phyloP scores from a whole-genome alignment of 2,113 vertebrate species.

The Nipponia nippon region DNA sequence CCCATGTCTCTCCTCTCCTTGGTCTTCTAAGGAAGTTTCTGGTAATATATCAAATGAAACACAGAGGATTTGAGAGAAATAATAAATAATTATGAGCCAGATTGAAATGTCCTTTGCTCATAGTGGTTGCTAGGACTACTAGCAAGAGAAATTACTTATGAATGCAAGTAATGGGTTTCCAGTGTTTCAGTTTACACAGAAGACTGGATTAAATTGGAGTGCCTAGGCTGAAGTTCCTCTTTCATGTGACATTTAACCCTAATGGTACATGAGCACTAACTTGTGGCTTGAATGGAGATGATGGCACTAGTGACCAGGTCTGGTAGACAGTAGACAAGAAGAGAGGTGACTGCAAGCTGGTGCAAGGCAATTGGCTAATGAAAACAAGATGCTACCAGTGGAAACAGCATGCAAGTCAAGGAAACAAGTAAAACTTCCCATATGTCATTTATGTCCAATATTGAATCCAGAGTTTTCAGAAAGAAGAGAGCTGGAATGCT shows the following conservation, averaged over 20 bases:
- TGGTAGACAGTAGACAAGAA: not conserved
- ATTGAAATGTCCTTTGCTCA: not conserved
- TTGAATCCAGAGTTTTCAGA: not conserved
- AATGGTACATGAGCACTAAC: not conserved
- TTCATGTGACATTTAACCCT: not conserved
- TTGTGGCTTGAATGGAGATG: not conserved
- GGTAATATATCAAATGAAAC: not conserved
- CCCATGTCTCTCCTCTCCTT: not conserved
- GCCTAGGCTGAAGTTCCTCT: not conserved
- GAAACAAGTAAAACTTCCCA: not conserved
- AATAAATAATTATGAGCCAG: not conserved
- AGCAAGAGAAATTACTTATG: not conserved
- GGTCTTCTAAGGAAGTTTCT: not conserved
- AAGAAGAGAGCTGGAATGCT: not conserved
- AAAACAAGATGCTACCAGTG: not conserved
- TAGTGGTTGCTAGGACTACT: not conserved
- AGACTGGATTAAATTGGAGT: not conserved
- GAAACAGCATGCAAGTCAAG: not conserved
- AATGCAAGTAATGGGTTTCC: not conserved
- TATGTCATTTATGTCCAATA: not conserved
- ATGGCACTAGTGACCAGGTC: not conserved
- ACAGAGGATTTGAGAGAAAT: not conserved
- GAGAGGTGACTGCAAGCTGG: not conserved
- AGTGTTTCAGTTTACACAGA: fast-evolving
- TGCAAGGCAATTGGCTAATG: not conserved